These are phyloP conservation scores for Agrotis clavis DNA, from an alignment of 2,888 invertebrate genomes.

Conservation along the genomic window DNA sequence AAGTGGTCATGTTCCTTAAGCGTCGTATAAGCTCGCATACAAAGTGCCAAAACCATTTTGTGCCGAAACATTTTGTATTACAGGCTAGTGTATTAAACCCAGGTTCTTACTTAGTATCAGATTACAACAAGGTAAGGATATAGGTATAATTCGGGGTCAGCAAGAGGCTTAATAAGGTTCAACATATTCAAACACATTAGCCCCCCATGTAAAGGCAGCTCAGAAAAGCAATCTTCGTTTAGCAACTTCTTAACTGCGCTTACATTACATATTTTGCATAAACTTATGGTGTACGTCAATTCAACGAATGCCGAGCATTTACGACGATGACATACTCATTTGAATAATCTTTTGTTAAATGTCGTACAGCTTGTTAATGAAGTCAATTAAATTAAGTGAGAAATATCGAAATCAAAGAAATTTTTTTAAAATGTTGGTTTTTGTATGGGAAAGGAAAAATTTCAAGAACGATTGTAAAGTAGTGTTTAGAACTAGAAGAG, in stretches of 20 bases:
- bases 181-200: slow-evolving; percentile 9
- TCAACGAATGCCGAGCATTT: slow-evolving; percentile 33
- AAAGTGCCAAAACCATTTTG: too few species aligned
- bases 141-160: background rate
- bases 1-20: too few species aligned
- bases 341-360: slow-evolving; percentile 48
- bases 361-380: slow-evolving; percentile 17
- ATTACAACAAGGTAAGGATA: background rate
- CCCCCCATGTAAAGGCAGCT: background rate
- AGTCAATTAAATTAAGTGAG: slow-evolving; percentile 8
- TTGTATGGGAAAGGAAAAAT: background rate
- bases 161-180: background rate
- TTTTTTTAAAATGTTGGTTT: too few species aligned
- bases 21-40: too few species aligned
- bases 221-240: slow-evolving; percentile 23
- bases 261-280: slow-evolving; percentile 37
- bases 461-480: slow-evolving; percentile 10
- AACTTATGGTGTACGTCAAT: slow-evolving; percentile 32
- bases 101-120: background rate
- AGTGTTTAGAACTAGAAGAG: background rate
- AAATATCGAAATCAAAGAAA: slow-evolving; percentile 9
- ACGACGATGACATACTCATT: slow-evolving; percentile 42
- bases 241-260: slow-evolving; percentile 14
- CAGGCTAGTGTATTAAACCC: too few species aligned
- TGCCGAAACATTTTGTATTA: too few species aligned